These are phyloP conservation scores for Pantala flavescens DNA, from an alignment of 1,140 invertebrate species.

Conservation along the genomic window DNA sequence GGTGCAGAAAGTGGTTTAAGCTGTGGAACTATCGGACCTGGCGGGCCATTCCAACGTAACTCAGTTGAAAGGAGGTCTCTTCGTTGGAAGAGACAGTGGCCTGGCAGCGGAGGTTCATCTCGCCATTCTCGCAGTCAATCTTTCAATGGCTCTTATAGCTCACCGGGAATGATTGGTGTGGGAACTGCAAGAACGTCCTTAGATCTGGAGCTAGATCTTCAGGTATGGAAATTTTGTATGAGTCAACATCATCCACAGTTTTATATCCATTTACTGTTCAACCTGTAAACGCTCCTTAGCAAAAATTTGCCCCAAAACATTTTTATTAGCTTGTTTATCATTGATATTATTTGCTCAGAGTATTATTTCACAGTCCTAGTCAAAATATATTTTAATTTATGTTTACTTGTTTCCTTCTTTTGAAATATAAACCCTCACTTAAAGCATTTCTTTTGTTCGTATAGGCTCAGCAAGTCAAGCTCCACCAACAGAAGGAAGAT, in stretches of 20 bases:
- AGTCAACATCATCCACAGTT: no score
- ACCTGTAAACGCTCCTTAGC: no score
- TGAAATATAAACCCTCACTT: no score
- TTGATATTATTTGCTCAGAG: no score
- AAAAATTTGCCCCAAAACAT: no score
- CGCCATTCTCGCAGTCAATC: slow-evolving; percentile 16
- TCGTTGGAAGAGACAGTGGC: slow-evolving; percentile 47
- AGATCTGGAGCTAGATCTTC: slow-evolving; percentile 83
- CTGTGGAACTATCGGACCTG: neutral
- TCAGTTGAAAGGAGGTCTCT: slow-evolving; percentile 79
- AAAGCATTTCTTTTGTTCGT: neutral
- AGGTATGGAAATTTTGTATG: neutral
- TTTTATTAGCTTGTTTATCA: no score
- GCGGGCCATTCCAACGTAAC: slow-evolving; percentile 73
- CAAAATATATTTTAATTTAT: no score
- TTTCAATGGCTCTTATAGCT: slow-evolving; percentile 19
- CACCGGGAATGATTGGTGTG: slow-evolving; percentile 11
- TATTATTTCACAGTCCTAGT: no score
- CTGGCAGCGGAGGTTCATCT: slow-evolving; percentile 15
- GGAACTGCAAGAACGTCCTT: slow-evolving; percentile 68
- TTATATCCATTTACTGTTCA: no score
- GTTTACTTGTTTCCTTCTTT: no score
- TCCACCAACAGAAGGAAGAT: slow-evolving; percentile 73
- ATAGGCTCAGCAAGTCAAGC: slow-evolving; percentile 70
- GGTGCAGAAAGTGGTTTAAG: slow-evolving; percentile 25